Evolutionary conservation across 2,888 invertebrate genomes (phyloP), one percentile per base, ranked within the genome.

Genomic region (Bimastos eiseni): DNA sequence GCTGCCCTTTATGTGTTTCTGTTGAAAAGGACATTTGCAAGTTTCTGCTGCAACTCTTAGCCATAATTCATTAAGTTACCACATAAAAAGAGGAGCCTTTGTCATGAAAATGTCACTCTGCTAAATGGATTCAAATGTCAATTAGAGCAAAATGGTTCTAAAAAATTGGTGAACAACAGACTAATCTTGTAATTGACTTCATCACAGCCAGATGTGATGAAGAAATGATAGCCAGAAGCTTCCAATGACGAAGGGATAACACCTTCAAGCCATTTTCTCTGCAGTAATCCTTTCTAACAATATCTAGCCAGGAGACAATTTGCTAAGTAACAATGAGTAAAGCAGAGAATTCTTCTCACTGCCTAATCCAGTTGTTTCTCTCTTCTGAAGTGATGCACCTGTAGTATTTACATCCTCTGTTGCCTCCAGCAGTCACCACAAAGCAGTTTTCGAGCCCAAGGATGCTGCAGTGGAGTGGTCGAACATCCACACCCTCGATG

Each of bases 281-380:
- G n/a, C 70, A 11, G 30, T n/a, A n/a, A 70, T n/a, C n/a, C 30
- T 70, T n/a, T n/a, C 30, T 8, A 70, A n/a, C 30, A 70, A n/a
- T 70, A 3, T 70, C 70, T 49, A 21, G 11, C 70, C 70, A 70
- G 70, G 13, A 5, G 17, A 70, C 70, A 70, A 70, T 70, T n/a
- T 70, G 70, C n/a, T 70, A 70, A 70, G 70, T n/a, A n/a, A n/a
- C n/a, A 70, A n/a, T n/a, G 70, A 70, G n/a, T 8, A 70, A 86
- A 86, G 21, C 86, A 34, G n/a, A 37, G 33, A 34, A 86, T 36
- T 34, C 86, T 86, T 86, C 92, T 89, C 92, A 97, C 97, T 97
- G 97, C 96, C 97, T 97, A 93, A 98, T 97, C 98, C 98, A 98
- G 93, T 97, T 96, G 94, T 98, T 97, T 92, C 97, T 96, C 95